Conservation (phyloP, 2,113 vertebrate genomes). For the Gavia stellata region DNA sequence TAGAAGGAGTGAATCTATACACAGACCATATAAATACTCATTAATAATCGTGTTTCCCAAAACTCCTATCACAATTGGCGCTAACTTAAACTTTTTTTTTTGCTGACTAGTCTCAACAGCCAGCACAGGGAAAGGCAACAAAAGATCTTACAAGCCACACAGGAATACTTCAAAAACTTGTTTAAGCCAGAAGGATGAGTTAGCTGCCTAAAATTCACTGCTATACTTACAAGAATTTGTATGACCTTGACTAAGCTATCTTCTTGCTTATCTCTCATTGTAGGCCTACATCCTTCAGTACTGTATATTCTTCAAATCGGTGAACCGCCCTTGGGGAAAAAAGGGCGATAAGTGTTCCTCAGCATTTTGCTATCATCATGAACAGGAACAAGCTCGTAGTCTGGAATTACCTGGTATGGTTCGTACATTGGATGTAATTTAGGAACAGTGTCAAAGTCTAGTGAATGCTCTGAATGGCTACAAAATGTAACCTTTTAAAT, state of each 20-base stretch:
- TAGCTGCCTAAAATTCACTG: neutral
- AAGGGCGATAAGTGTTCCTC: neutral
- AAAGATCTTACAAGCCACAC: neutral
- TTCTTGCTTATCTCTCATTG: neutral
- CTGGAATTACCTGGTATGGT: neutral
- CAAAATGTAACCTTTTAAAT: neutral
- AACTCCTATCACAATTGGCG: neutral
- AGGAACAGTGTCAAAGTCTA: neutral
- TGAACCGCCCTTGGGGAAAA: neutral
- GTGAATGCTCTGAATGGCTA: neutral
- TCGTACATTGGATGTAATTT: neutral
- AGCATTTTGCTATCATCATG: neutral
- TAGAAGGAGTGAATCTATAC: neutral
- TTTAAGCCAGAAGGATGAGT: neutral
- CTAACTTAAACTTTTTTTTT: neutral
- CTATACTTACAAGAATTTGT: neutral
- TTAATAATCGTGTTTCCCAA: neutral
- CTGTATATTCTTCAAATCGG: neutral
- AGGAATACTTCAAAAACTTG: neutral
- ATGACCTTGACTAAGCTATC: neutral
- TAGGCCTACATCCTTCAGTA: neutral
- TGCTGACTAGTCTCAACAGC: neutral
- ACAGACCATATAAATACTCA: neutral
- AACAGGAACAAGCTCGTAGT: neutral
- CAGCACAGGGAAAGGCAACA: neutral